Base-by-base conservation (phyloP, 2,797 vertebrate genomes). In the Argyrosomus regius region DNA sequence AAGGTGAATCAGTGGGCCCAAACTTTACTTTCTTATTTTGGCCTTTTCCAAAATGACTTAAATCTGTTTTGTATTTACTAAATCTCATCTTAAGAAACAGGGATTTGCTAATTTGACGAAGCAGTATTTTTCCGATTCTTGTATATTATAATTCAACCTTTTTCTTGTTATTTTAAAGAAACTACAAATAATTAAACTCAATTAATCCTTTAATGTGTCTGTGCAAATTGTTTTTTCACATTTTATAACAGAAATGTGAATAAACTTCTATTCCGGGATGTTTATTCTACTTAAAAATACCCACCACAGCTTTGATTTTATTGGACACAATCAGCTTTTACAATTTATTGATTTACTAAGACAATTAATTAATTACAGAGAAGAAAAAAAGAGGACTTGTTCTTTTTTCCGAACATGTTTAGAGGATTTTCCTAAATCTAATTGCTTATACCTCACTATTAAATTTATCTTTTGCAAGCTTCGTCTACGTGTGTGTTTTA, bases 401-500 rank as follows among this genome's bases (percentile, higher is more conserved):
- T 41, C 11, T 62, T n/a, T 78, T 72, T 69, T 43, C 24, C 24
- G 9, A 66, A 64, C 11, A 45, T n/a, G 18, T 72, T 73, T 54
- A 18, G 28, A 70, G 13, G 24, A 72, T 77, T 88, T 83, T 28
- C 61, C 60, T 10, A 77, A 52, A 82, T 64, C 22, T 61, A 68
- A 66, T 82, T 62, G 41, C 20, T 75, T 35, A 10, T 59, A 72
- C 45, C 52, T 77, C 35, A 66, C 31, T 3, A 65, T 85, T 43
- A 73, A 63, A 81, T 65, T 2, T 48, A 72, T 73, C 41, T 61
- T 68, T 82, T 72, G 48, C 77, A 82, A 60, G 24, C 76, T 81
- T 73, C 68, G 8, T 52, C 88, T 70, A 64, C 50, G 57, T 87
- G 83, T 90, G 87, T 78, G 83, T 89, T 90, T 91, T 84, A 86